Conservation (phyloP, 2,888 invertebrate genomes). For the Luperina nickerlii region DNA sequence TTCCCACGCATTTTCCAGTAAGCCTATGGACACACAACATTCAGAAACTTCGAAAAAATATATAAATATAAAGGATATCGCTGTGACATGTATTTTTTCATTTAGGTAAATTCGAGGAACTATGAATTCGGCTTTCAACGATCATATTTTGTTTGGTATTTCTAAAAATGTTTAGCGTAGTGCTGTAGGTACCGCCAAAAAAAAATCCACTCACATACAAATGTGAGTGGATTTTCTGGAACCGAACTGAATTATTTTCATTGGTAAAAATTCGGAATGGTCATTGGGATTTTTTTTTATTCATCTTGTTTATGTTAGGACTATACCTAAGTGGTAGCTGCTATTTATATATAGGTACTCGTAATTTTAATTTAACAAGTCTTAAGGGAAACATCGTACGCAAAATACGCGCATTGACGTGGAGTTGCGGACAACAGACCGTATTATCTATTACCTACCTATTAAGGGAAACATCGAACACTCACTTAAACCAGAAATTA, state of each 20-base stretch:
- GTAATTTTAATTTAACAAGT: neutral
- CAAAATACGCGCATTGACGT: no score
- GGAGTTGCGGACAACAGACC: no score
- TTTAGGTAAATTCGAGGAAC: constrained; percentile 4
- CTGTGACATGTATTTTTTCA: constrained; percentile 24
- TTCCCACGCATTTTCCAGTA: constrained; percentile 69
- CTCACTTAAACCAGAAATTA: neutral
- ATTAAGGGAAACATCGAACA: neutral
- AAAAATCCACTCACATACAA: no score
- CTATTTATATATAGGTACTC: neutral
- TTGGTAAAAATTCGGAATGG: neutral
- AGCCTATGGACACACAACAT: constrained; percentile 31
- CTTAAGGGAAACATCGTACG: no score
- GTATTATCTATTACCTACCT: no score
- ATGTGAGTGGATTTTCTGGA: constrained; percentile 9
- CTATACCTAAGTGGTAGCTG: neutral
- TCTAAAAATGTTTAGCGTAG: neutral
- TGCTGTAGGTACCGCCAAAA: neutral
- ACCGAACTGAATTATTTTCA: neutral
- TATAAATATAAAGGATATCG: constrained; percentile 27
- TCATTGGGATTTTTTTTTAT: neutral
- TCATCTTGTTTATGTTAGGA: constrained; percentile 6
- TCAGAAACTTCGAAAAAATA: constrained; percentile 33
- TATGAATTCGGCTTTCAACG: constrained; percentile 12
- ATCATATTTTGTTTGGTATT: constrained; percentile 7